Percentiles rank a stretch among this genome's conserved stretches.
These are phyloP conservation scores for Trachelus iudaicus DNA, from an alignment of 2,888 invertebrate species.

Conservation along the genomic window DNA sequence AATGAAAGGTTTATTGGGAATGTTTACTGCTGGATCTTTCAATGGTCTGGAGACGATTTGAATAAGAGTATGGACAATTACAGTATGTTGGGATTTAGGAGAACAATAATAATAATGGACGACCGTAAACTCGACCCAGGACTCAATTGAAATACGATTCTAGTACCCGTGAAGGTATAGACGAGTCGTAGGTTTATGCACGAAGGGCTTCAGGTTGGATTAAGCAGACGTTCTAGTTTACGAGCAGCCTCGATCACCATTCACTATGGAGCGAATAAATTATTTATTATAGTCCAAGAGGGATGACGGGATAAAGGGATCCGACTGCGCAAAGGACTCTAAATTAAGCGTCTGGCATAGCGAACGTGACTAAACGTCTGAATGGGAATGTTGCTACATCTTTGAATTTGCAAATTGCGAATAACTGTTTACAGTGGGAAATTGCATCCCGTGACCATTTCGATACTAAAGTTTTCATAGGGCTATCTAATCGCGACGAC, in stretches of 20 bases:
- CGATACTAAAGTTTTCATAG: not conserved
- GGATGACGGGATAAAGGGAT: conserved; percentile 30
- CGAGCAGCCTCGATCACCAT: conserved; percentile 3
- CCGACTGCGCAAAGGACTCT: not conserved
- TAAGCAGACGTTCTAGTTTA: conserved; percentile 4
- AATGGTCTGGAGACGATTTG: not conserved
- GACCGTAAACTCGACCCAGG: conserved; percentile 28
- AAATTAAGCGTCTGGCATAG: not conserved
- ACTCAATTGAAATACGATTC: conserved; percentile 34
- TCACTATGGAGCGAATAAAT: conserved; percentile 20
- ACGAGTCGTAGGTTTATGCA: not conserved
- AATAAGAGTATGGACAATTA: not conserved
- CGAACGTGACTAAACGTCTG: not conserved
- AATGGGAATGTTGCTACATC: not conserved
- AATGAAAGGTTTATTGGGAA: not conserved
- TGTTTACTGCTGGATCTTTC: not conserved
- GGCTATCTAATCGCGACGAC: not conserved
- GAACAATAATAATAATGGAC: conserved; percentile 29
- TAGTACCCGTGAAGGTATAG: not conserved
- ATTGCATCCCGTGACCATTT: not conserved
- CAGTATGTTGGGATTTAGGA: not conserved
- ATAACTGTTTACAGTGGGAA: not conserved
- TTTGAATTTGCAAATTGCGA: not conserved
- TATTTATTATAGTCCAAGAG: conserved; percentile 31
- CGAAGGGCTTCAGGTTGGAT: not conserved